Evolutionary conservation across 2,888 invertebrate species (phyloP).

Genomic region (Melinaea menophilus): DNA sequence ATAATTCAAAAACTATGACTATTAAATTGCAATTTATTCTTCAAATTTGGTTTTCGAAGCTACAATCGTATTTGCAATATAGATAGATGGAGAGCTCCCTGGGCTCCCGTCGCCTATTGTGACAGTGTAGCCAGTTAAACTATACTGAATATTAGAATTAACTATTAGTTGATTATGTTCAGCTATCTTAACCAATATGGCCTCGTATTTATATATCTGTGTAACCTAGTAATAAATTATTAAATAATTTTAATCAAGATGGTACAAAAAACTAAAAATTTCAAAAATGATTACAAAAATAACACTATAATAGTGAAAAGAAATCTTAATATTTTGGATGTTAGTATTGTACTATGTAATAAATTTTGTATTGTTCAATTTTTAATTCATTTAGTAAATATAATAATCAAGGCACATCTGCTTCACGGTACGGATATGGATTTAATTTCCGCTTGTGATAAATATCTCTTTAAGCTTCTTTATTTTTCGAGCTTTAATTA

Average conservation of each 20-base stretch:
- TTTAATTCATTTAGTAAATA: constrained; percentile 4
- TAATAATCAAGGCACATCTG: constrained; percentile 1
- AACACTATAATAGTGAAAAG: no score
- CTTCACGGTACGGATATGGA: constrained; percentile 6
- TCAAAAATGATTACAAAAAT: no score
- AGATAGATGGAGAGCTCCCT: constrained; percentile 33
- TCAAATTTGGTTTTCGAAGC: constrained; percentile 34
- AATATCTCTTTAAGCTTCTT: constrained; percentile 3
- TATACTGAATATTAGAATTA: constrained; percentile 18
- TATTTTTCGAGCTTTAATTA: constrained; percentile 5
- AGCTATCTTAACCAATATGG: not conserved
- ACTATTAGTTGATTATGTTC: constrained; percentile 9
- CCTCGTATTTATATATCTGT: no score
- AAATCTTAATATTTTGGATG: no score
- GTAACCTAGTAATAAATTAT: no score
- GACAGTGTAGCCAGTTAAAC: constrained; percentile 18
- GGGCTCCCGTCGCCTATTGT: constrained; percentile 20
- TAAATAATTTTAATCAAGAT: no score
- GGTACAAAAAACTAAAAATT: no score
- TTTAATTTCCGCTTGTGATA: constrained; percentile 8
- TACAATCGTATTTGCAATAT: constrained; percentile 30
- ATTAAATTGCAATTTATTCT: constrained; percentile 32
- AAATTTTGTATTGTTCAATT: not conserved
- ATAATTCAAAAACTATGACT: constrained; percentile 22
- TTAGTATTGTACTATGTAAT: no score